Percentiles rank a stretch among this genome's conserved stretches.
phyloP scores from a whole-genome alignment of 1,140 invertebrate genomes.

The Agrypnia vestita region DNA sequence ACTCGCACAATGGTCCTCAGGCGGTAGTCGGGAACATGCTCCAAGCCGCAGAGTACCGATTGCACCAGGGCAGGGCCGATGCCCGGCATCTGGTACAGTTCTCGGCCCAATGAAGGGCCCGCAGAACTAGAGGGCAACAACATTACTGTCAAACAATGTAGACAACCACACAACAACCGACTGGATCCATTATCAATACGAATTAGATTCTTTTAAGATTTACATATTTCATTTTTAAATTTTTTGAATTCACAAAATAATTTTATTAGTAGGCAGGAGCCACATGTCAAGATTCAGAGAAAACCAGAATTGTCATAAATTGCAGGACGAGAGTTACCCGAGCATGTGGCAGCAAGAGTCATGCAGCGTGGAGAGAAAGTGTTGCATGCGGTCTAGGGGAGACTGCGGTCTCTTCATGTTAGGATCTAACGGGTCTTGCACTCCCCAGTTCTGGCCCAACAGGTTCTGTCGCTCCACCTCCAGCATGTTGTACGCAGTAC shows the following conservation, averaged over 20 bases:
- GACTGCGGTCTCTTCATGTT: conserved; percentile 68
- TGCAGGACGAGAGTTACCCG: conserved; percentile 67
- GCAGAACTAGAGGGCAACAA: conserved; percentile 71
- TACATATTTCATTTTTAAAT: no score
- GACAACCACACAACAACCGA: no score
- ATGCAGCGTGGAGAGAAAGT: conserved; percentile 80
- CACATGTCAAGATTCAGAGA: no score
- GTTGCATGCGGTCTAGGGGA: conserved; percentile 86
- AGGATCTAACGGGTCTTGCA: conserved; percentile 69
- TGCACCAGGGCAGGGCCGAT: conserved; percentile 76
- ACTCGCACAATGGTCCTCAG: conserved; percentile 86
- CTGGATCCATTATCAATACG: no score
- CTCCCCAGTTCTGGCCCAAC: conserved; percentile 73
- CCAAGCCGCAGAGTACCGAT: conserved; percentile 79
- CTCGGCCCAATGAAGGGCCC: conserved; percentile 85
- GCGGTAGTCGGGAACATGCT: conserved; percentile 88
- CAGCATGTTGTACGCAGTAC: conserved; percentile 79
- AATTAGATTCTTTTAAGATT: not conserved
- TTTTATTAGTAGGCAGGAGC: no score
- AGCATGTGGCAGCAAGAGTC: conserved; percentile 86
- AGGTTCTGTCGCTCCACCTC: conserved; percentile 82
- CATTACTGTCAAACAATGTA: no score
- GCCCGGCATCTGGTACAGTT: conserved; percentile 84
- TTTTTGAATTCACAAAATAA: no score
- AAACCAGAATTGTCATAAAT: not conserved